Conservation (phyloP, 2,888 invertebrate species). For the Cacoxenus indagator region DNA sequence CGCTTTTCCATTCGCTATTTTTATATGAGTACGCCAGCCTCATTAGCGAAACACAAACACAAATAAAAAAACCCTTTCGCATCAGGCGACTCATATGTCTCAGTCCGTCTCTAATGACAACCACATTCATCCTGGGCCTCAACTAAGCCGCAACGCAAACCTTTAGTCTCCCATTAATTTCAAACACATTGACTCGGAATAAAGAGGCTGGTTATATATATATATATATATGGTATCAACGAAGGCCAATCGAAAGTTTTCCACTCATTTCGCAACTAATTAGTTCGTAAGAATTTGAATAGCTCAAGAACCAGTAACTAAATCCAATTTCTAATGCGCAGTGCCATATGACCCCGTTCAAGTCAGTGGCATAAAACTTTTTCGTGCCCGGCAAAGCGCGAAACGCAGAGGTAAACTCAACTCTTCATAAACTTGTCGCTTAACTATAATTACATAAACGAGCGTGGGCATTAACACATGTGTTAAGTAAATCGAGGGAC, state of each 20-base stretch:
- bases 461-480: background rate
- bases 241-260: background rate
- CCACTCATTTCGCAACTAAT: background rate
- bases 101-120: too few relatives aligned
- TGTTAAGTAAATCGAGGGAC: background rate
- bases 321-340: background rate
- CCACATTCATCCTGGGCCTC: background rate
- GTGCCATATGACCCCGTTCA: background rate
- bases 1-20: conserved; percentile 43
- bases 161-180: too few relatives aligned
- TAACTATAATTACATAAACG: background rate
- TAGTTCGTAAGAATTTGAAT: background rate
- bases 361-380: background rate
- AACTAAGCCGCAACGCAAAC: background rate
- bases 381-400: background rate
- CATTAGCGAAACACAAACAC: conserved; percentile 53
- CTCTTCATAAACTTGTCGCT: background rate
- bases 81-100: too few relatives aligned
- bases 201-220: too few relatives aligned
- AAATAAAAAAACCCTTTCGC: too few relatives aligned
- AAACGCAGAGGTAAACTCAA: too few relatives aligned
- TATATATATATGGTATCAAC: background rate
- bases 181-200: too few relatives aligned
- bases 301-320: background rate
- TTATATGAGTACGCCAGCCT: too few relatives aligned